phyloP scores from a whole-genome alignment of 2,113 vertebrate genomes.

The Xerus inauris region DNA sequence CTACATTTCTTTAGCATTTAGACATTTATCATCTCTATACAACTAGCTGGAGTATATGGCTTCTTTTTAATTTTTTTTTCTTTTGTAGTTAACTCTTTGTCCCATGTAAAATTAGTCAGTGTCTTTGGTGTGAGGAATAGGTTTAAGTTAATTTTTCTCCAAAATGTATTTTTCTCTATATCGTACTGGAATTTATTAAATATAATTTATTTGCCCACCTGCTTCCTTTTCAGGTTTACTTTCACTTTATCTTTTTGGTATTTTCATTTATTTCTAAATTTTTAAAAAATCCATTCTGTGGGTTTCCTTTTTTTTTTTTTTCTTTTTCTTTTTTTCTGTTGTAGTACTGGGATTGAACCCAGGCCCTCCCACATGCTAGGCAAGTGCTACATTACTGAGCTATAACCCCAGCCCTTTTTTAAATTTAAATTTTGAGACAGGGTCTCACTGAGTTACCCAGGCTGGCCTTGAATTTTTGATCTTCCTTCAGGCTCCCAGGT shows the following conservation, averaged over 20 bases:
- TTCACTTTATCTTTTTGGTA: conserved; percentile 32
- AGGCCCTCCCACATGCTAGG: too few relatives aligned
- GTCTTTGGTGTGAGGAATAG: background rate
- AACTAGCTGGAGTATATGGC: background rate
- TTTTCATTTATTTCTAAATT: conserved; percentile 28
- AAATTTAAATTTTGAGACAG: too few relatives aligned
- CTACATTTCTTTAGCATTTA: conserved; percentile 21
- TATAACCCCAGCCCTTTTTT: too few relatives aligned
- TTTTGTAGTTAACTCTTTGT: background rate
- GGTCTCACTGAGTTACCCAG: too few relatives aligned
- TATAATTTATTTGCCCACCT: background rate
- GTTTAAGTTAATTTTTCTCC: conserved; percentile 32
- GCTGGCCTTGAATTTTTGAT: too few relatives aligned
- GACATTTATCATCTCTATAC: background rate
- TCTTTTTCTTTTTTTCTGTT: too few relatives aligned
- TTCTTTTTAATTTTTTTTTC: background rate
- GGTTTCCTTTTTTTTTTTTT: background rate
- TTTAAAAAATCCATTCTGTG: background rate
- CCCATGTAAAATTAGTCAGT: conserved; percentile 15
- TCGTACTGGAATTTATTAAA: too few relatives aligned
- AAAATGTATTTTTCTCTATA: background rate
- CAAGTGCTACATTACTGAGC: too few relatives aligned
- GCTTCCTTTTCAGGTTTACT: background rate
- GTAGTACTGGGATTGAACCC: too few relatives aligned
- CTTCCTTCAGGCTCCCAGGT: too few relatives aligned